Conservation (phyloP, 2,888 invertebrate species). For the Drosophila vallismaia region DNA sequence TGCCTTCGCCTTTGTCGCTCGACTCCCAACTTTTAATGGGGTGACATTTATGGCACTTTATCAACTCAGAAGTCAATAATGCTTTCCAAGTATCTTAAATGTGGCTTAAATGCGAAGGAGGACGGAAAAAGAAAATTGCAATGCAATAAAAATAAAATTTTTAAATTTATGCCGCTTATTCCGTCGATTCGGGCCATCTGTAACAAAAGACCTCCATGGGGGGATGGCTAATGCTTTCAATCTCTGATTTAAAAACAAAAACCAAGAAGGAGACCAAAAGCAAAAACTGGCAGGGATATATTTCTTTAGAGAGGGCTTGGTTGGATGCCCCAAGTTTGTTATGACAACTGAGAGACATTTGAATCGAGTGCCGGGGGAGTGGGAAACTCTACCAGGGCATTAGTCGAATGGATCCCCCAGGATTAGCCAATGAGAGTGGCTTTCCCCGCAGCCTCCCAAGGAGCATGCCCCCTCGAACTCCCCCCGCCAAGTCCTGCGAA, state of each 20-base stretch:
- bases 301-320: conserved; percentile 2
- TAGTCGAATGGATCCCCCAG: conserved; percentile 76
- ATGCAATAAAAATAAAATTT: conserved; percentile 79
- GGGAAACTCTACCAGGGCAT: conserved; percentile 66
- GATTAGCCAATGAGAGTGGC: conserved; percentile 58
- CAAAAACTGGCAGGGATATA: not conserved
- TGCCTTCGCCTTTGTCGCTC: conserved; percentile 21
- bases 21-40: conserved; percentile 69
- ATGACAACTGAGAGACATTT: conserved; percentile 77
- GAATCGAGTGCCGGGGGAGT: conserved; percentile 50
- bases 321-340: conserved; percentile 56
- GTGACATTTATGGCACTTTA: conserved; percentile 82
- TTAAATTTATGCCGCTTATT: conserved; percentile 77
- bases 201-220: conserved; percentile 54
- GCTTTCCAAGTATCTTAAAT: conserved; percentile 68
- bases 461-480: conserved; percentile 60
- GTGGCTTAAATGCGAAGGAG: conserved; percentile 52
- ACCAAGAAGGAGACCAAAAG: not conserved
- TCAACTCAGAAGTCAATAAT: conserved; percentile 80
- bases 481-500: conserved; percentile 49
- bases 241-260: conserved; percentile 17
- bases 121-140: conserved; percentile 62
- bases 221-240: conserved; percentile 57
- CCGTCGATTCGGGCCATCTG: conserved; percentile 55
- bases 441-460: conserved; percentile 21